Conservation (phyloP, 2,888 invertebrate genomes). For the Buathra laborator region DNA sequence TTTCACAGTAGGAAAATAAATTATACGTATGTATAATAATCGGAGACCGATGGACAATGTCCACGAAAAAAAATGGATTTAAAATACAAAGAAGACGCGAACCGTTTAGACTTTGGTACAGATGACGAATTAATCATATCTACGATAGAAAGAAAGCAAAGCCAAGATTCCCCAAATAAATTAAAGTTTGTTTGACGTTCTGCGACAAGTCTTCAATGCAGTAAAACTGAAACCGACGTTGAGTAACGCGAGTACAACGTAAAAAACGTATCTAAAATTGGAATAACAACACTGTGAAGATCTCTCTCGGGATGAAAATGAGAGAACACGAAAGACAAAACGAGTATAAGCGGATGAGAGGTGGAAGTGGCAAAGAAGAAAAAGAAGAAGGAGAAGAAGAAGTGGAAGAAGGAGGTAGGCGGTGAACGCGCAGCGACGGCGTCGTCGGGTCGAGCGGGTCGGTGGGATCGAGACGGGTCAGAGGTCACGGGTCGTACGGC, state of each 20-base stretch:
- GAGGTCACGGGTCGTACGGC: constrained; percentile 82
- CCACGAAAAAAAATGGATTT: background rate
- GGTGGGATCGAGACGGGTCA: constrained; percentile 81
- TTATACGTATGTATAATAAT: background rate
- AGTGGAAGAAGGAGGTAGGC: constrained; percentile 66
- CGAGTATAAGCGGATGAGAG: constrained; percentile 38
- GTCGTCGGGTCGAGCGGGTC: constrained; percentile 77
- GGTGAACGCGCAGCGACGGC: constrained; percentile 66
- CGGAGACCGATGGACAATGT: background rate
- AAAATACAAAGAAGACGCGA: no score
- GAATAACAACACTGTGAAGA: constrained; percentile 20
- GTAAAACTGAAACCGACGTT: background rate
- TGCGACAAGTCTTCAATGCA: background rate
- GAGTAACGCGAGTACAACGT: background rate
- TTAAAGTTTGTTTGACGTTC: background rate
- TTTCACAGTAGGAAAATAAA: background rate
- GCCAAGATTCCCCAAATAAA: background rate
- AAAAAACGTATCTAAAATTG: background rate
- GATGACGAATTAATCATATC: no score
- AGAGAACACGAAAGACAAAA: constrained; percentile 54
- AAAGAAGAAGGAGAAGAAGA: constrained; percentile 62
- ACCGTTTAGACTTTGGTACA: background rate
- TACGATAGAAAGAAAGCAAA: background rate
- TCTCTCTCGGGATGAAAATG: constrained; percentile 52
- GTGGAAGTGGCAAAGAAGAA: constrained; percentile 46